phyloP scores from a whole-genome alignment of 2,113 vertebrate species.

The Periophthalmus modestus region DNA sequence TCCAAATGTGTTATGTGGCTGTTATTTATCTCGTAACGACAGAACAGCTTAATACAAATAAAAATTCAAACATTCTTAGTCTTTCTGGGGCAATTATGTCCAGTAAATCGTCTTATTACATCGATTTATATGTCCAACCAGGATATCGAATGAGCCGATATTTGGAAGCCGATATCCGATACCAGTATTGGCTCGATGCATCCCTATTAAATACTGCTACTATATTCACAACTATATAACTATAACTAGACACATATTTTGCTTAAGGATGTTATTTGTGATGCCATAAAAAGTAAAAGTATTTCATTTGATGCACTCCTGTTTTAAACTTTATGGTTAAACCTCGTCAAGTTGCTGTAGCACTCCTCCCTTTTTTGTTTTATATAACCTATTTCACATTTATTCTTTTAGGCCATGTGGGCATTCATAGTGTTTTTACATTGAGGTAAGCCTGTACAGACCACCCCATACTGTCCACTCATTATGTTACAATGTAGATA shows the following conservation, averaged over 20 bases:
- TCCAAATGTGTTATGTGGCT: no score
- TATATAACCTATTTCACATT: constrained; percentile 20
- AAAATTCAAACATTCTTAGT: no score
- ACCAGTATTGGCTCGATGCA: no score
- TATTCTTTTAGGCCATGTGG: constrained; percentile 31
- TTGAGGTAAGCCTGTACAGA: constrained; percentile 46
- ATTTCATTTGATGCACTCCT: not conserved
- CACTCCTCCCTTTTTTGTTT: constrained; percentile 8
- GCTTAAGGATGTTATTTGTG: not conserved
- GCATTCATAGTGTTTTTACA: constrained; percentile 28
- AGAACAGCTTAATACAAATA: no score
- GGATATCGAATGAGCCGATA: no score
- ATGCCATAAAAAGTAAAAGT: not conserved
- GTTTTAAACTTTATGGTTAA: not conserved
- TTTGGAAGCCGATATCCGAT: no score
- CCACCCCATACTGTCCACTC: constrained; percentile 65
- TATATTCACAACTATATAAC: no score
- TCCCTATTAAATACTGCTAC: not conserved
- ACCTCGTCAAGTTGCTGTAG: not conserved
- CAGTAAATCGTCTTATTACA: no score
- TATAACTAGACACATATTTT: no score
- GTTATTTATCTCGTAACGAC: no score
- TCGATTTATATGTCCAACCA: no score
- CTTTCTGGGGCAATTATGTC: no score
- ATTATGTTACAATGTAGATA: constrained; percentile 80